These are phyloP conservation scores for Agriopis aurantiaria DNA, from an alignment of 2,888 invertebrate genomes.

Conservation along the genomic window DNA sequence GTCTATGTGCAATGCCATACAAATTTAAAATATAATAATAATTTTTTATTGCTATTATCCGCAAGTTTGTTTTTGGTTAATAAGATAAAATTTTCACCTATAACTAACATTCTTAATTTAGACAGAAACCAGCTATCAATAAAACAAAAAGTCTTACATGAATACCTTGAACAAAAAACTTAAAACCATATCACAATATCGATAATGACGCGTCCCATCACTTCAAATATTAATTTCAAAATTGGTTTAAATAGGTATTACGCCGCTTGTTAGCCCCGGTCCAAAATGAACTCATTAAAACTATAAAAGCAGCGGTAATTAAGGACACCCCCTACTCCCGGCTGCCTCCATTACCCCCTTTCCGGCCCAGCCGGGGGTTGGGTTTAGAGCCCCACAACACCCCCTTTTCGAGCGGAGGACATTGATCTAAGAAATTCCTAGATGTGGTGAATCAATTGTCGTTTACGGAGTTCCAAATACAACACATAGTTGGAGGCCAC, in stretches of 20 bases:
- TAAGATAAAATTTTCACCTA: too few species aligned
- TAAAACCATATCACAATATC: conserved; percentile 47
- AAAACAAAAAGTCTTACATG: too few species aligned
- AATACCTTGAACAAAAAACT: too few species aligned
- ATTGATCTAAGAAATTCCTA: conserved; percentile 41
- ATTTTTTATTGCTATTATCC: too few species aligned
- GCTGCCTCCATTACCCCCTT: conserved; percentile 55
- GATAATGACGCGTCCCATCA: conserved; percentile 58
- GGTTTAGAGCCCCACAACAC: conserved; percentile 63
- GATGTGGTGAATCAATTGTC: conserved; percentile 43
- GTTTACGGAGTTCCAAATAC: too few species aligned
- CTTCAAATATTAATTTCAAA: conserved; percentile 84
- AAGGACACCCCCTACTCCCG: conserved; percentile 74
- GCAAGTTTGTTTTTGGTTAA: too few species aligned
- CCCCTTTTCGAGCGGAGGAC: conserved; percentile 53
- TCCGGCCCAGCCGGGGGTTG: conserved; percentile 59
- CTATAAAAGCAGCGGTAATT: conserved; percentile 92
- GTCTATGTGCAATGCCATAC: too few species aligned
- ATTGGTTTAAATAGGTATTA: conserved; percentile 86
- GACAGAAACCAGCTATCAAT: too few species aligned
- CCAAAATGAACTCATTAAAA: conserved; percentile 91
- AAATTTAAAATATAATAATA: too few species aligned
- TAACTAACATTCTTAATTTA: too few species aligned
- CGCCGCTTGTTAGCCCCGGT: conserved; percentile 88
- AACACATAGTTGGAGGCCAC: too few species aligned